Evolutionary conservation across 1,140 invertebrate genomes (phyloP).

Genomic region (Drosophila elegans): DNA sequence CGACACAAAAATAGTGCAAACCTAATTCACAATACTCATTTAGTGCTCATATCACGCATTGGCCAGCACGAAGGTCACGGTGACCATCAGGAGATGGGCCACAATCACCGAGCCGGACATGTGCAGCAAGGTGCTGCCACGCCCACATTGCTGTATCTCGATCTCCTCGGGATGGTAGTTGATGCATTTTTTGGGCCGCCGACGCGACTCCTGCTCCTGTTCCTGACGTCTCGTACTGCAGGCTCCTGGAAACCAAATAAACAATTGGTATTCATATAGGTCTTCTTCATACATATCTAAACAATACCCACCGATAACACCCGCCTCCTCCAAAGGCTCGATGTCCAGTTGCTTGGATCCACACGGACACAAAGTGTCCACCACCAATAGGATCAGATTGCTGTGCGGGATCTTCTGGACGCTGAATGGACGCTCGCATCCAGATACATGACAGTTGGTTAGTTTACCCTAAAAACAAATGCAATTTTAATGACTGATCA

Average conservation of each 20-base stretch:
- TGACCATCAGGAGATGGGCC: slow-evolving; percentile 76
- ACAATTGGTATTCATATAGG: neutral
- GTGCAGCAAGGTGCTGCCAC: slow-evolving; percentile 72
- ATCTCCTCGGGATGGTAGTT: slow-evolving; percentile 95
- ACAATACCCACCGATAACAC: slow-evolving; percentile 67
- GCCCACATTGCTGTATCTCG: slow-evolving; percentile 90
- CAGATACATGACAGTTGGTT: slow-evolving; percentile 94
- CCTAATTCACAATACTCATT: slow-evolving; percentile 15
- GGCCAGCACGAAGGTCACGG: slow-evolving; percentile 71
- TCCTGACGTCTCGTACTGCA: slow-evolving; percentile 86
- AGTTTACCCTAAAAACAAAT: slow-evolving; percentile 90
- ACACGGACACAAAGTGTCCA: slow-evolving; percentile 95
- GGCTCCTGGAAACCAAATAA: slow-evolving; percentile 63
- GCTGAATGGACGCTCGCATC: slow-evolving; percentile 96
- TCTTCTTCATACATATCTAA: neutral
- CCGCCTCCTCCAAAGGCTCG: slow-evolving; percentile 89
- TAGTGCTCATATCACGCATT: slow-evolving; percentile 82
- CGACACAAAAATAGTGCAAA: slow-evolving; percentile 21
- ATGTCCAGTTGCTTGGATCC: slow-evolving; percentile 93
- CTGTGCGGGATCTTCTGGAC: slow-evolving; percentile 96
- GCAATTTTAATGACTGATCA: slow-evolving; percentile 27
- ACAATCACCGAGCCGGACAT: slow-evolving; percentile 64
- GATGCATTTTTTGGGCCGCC: slow-evolving; percentile 91
- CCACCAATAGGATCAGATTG: slow-evolving; percentile 94
- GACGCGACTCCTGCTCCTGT: slow-evolving; percentile 87